phyloP scores from a whole-genome alignment of 2,888 invertebrate genomes.

The Melolontha melolontha region DNA sequence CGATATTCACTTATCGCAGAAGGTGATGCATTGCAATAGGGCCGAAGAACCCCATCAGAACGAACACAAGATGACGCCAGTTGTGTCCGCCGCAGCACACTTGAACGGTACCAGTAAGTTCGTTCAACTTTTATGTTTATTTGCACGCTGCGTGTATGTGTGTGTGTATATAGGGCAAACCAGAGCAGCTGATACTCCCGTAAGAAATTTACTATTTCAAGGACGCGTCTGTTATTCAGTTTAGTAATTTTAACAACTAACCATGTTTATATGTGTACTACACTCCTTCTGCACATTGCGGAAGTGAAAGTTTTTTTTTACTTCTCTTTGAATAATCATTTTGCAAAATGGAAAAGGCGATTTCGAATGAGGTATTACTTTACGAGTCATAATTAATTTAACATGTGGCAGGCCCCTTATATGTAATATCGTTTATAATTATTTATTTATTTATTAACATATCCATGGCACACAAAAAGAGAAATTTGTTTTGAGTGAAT shows the following conservation, averaged over 20 bases:
- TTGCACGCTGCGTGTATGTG: neutral
- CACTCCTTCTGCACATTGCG: slow-evolving; percentile 1
- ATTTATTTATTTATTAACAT: too few relatives aligned
- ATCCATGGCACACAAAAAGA: neutral
- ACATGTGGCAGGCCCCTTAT: too few relatives aligned
- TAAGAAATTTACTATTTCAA: slow-evolving; percentile 26
- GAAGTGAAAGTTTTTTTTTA: slow-evolving; percentile 21
- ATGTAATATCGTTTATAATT: too few relatives aligned
- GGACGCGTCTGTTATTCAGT: slow-evolving; percentile 5
- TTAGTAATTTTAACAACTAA: neutral
- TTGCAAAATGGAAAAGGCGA: neutral
- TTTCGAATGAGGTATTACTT: too few relatives aligned
- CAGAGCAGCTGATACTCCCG: slow-evolving; percentile 35
- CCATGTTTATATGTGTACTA: neutral
- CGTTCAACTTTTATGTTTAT: slow-evolving; percentile 28
- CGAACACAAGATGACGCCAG: slow-evolving; percentile 60
- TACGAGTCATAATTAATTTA: too few relatives aligned
- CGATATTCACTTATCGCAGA: slow-evolving; percentile 59
- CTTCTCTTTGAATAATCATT: neutral
- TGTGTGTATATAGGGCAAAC: slow-evolving; percentile 17
- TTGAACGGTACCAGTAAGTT: slow-evolving; percentile 76
- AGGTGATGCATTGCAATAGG: slow-evolving; percentile 49
- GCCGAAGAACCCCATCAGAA: slow-evolving; percentile 49
- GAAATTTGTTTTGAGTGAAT: neutral
- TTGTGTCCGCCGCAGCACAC: slow-evolving; percentile 69